phyloP scores from a whole-genome alignment of 2,888 invertebrate species.

The Homarus gammarus region DNA sequence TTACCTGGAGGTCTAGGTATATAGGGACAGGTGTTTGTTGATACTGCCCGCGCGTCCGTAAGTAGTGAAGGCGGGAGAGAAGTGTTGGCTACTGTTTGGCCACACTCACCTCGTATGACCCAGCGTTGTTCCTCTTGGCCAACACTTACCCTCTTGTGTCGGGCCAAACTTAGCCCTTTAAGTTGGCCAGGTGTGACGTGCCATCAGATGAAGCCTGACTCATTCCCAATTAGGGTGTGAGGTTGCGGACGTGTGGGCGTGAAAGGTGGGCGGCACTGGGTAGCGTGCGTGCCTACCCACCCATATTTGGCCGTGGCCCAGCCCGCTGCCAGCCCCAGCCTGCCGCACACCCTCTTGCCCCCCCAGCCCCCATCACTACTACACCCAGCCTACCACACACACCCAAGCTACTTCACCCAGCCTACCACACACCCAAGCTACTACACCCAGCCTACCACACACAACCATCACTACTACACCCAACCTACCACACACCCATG shows the following conservation, averaged over 20 bases:
- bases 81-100: too few species aligned
- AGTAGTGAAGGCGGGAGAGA: too few species aligned
- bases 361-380: neutral
- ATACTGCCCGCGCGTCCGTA: too few species aligned
- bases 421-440: neutral
- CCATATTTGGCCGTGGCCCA: constrained; percentile 56
- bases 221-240: constrained; percentile 47
- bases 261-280: constrained; percentile 56
- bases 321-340: constrained; percentile 24
- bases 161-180: constrained; percentile 38
- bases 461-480: too few species aligned
- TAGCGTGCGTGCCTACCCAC: constrained; percentile 53
- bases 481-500: too few species aligned
- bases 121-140: too few species aligned
- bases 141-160: too few species aligned
- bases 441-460: too few species aligned
- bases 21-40: too few species aligned
- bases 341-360: neutral
- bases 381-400: constrained; percentile 14
- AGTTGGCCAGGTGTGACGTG: constrained; percentile 44
- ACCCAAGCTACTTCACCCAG: constrained; percentile 20
- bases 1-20: too few species aligned
- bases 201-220: constrained; percentile 32
- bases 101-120: too few species aligned
- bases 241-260: constrained; percentile 48